Conservation (phyloP, 2,888 invertebrate species). For the Cephalotes varians region DNA sequence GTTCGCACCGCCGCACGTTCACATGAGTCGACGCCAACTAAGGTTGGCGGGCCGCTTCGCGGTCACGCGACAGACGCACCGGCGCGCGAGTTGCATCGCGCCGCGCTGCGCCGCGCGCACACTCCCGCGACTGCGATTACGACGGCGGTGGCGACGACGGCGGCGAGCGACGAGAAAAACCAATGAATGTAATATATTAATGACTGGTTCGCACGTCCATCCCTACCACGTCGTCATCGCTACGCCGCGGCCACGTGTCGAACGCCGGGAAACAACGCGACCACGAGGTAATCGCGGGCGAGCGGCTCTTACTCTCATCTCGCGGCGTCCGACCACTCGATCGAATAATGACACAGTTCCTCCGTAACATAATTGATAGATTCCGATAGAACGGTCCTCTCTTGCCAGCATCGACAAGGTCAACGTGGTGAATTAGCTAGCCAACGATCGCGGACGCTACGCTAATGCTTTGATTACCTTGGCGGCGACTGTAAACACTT, state of each 20-base stretch:
- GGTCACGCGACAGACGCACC: slow-evolving; percentile 66
- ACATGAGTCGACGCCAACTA: slow-evolving; percentile 74
- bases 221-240: slow-evolving; percentile 1
- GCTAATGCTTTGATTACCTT: slow-evolving; percentile 17
- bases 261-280: not conserved
- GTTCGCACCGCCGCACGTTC: slow-evolving; percentile 59
- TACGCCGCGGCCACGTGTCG: slow-evolving; percentile 20
- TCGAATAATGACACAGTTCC: slow-evolving; percentile 12
- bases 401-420: slow-evolving; percentile 32
- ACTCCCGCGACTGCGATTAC: not conserved
- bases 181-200: slow-evolving; percentile 14
- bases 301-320: not conserved
- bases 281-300: not conserved
- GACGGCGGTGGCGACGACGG: not conserved
- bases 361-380: not conserved
- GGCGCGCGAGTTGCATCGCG: slow-evolving; percentile 66
- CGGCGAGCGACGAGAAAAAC: not conserved
- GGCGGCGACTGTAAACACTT: not conserved
- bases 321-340: not conserved
- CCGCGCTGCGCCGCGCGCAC: slow-evolving; percentile 52
- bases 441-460: slow-evolving; percentile 5
- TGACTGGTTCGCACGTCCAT: not conserved
- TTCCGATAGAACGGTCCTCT: not conserved
- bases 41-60: slow-evolving; percentile 58
- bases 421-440: not conserved